These are phyloP conservation scores for Enteromius anoplus DNA, from an alignment of 2,797 vertebrate species.

Conservation along the genomic window DNA sequence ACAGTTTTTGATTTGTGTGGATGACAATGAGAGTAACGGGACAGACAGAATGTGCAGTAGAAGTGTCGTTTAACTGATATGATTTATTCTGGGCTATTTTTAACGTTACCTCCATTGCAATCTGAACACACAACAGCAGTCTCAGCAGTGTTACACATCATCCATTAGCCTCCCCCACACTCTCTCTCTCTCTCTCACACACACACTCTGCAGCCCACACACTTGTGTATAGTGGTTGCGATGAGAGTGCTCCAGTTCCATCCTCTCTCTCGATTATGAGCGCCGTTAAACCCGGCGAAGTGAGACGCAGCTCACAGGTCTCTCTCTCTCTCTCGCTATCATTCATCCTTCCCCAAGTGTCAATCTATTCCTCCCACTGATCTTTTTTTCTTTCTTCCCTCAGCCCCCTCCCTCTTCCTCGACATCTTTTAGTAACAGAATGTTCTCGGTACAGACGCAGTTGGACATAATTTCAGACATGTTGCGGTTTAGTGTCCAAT, in stretches of 20 bases:
- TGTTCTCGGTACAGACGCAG: conserved; percentile 33
- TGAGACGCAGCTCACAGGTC: neutral
- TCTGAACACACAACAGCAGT: conserved; percentile 21
- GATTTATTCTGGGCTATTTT: conserved; percentile 31
- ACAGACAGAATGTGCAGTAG: neutral
- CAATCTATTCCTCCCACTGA: conserved; percentile 48
- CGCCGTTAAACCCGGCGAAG: neutral
- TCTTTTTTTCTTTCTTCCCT: neutral
- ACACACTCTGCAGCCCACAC: conserved; percentile 12
- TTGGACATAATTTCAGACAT: conserved; percentile 30
- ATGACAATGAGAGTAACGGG: neutral
- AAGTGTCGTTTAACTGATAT: conserved; percentile 6
- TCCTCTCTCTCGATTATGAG: conserved; percentile 13
- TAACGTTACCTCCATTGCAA: conserved; percentile 19
- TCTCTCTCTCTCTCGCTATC: neutral
- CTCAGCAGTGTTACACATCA: conserved; percentile 26
- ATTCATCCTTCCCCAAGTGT: conserved; percentile 34
- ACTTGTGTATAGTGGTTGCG: conserved; percentile 19
- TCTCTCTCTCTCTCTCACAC: neutral
- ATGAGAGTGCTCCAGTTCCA: conserved; percentile 21
- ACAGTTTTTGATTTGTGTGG: neutral
- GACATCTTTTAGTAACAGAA: conserved; percentile 29
- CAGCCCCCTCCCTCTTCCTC: neutral
- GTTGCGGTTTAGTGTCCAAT: conserved; percentile 16
- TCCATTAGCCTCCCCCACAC: conserved; percentile 33